Conservation (phyloP, 2,888 invertebrate species). For the Macrophya alboannulata region DNA sequence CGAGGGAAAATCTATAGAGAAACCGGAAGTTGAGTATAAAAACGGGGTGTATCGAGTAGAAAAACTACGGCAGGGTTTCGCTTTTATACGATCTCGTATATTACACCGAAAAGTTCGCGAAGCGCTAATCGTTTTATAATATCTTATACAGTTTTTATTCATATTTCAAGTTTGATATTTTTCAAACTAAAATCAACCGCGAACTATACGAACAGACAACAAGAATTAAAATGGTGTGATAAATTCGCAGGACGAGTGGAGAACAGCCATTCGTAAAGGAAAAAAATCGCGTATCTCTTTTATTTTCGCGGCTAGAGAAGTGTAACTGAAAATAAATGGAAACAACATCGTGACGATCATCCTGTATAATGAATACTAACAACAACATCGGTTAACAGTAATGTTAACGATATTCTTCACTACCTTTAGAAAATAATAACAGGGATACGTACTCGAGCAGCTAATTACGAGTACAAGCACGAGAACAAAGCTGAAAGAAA, state of each 20-base stretch:
- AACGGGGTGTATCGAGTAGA: constrained; percentile 1
- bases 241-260: neutral
- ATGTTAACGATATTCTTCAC: neutral
- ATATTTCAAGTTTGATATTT: neutral
- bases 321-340: constrained; percentile 16
- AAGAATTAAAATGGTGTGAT: neutral
- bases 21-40: constrained; percentile 22
- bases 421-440: neutral
- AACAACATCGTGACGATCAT: neutral
- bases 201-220: neutral
- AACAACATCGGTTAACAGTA: neutral
- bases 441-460: neutral
- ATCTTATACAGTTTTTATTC: constrained; percentile 38
- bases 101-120: constrained; percentile 4
- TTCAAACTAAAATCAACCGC: constrained; percentile 1
- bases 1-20: constrained; percentile 13
- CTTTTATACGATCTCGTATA: constrained; percentile 41
- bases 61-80: constrained; percentile 11
- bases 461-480: neutral
- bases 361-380: neutral
- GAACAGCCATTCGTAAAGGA: neutral
- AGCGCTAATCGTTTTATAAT: constrained; percentile 45
- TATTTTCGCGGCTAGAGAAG: neutral
- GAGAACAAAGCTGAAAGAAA: neutral
- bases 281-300: neutral